Evolutionary conservation across 53 echinoderm and acorn worm genomes (phyloP).

Genomic region (Holothuria scabra): DNA sequence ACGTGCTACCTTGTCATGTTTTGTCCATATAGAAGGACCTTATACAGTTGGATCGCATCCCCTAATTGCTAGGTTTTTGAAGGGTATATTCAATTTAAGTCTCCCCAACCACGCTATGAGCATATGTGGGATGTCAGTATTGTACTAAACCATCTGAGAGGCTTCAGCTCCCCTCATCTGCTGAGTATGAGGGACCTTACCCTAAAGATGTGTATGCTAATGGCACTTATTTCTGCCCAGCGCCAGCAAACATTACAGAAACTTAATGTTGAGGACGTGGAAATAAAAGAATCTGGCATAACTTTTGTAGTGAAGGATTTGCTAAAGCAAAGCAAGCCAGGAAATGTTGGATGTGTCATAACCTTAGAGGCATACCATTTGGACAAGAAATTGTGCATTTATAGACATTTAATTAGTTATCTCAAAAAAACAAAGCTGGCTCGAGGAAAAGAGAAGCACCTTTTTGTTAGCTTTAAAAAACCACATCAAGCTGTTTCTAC

Average conservation of each 20-base stretch:
- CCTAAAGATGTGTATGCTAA: slow-evolving; percentile 29
- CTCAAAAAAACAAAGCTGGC: slow-evolving; percentile 27
- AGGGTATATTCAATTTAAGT: slow-evolving; percentile 35
- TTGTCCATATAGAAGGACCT: neutral
- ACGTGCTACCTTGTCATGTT: slow-evolving; percentile 21
- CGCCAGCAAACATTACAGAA: slow-evolving; percentile 32
- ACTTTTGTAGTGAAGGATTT: no score
- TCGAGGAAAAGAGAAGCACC: slow-evolving; percentile 24
- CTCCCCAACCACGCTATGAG: slow-evolving; percentile 38
- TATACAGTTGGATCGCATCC: no score
- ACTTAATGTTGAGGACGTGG: slow-evolving; percentile 30
- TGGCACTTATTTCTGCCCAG: slow-evolving; percentile 47
- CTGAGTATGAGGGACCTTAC: slow-evolving; percentile 18
- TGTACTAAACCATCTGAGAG: slow-evolving; percentile 15
- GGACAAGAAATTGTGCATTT: slow-evolving; percentile 50
- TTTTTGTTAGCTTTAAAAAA: neutral
- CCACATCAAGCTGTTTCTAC: neutral
- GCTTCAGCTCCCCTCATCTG: neutral
- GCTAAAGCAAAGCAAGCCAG: slow-evolving; percentile 54
- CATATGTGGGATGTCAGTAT: slow-evolving; percentile 45
- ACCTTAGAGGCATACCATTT: slow-evolving; percentile 50
- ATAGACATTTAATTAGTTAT: slow-evolving; percentile 31
- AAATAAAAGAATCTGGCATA: neutral
- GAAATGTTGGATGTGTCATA: slow-evolving; percentile 21
- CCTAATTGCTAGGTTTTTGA: no score